Evolutionary conservation across 1,140 invertebrate species (phyloP), one percentile per base, ranked within the genome.

Genomic region (Conus betulinus): DNA sequence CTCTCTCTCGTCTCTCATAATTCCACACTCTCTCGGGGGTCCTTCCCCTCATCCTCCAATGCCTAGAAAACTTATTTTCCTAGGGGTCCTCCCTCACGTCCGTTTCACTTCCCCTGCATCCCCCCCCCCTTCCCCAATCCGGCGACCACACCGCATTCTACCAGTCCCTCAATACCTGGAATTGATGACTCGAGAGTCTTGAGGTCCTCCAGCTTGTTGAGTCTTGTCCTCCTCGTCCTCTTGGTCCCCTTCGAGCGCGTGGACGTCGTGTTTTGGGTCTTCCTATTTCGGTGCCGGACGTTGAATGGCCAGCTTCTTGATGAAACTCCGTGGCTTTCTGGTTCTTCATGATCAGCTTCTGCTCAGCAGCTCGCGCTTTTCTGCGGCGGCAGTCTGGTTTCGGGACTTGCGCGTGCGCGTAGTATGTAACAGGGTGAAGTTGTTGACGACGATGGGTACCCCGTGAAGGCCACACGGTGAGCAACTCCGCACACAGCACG

Each of bases 401-500:
- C 94, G 88, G 10, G 94, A 94, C 88, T 94, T 94, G 94, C 6
- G 94, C 94, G 87, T 94, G 94, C n/a, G 98, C 98, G 96, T 99
- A 99, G 96, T 99, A 99, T 39, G n/a, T n/a, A n/a, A 39, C 97
- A 99, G 98, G 91, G 98, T 98, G 96, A 99, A 99, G 96, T 99
- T 99, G 95, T 98, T 99, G 91, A 99, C 98, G 94, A 99, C 99
- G 94, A 99, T 98, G 91, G 98, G 98, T 93, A 99, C 98, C 90
- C 98, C 90, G 98, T 98, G 94, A 99, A 97, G 92, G 98, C 98
- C 96, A 99, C 99, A 99, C 99, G 93, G 98, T 99, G 90, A 99
- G 96, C 92, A 99, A 99, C 39, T 39, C 98, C 95, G 98, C 99
- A 93, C 98, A 98, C 74, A 99, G 96, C 85, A 98, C 98, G 96